A percentile compares a stretch with the other conserved stretches of the same genome.
Evolutionary conservation across 2,888 invertebrate species (phyloP).

Genomic region (Morpho deidamia): DNA sequence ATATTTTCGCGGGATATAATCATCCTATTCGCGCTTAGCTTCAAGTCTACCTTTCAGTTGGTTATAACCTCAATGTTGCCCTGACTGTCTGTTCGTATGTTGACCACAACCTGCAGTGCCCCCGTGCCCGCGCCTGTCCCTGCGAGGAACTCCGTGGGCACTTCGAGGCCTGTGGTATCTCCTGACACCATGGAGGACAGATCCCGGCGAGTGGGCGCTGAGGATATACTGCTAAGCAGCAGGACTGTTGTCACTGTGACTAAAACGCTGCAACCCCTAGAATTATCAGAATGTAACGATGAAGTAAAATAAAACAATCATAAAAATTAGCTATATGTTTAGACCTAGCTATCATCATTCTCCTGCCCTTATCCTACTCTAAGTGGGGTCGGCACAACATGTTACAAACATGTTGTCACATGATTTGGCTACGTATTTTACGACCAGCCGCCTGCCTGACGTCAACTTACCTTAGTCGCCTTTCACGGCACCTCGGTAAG

Average conservation of each 20-base stretch:
- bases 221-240: slow-evolving; percentile 34
- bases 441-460: too few species aligned
- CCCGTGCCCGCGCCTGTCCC: slow-evolving; percentile 51
- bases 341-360: too few species aligned
- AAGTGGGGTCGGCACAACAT: too few species aligned
- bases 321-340: too few species aligned
- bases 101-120: slow-evolving; percentile 60
- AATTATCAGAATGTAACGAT: slow-evolving; percentile 21
- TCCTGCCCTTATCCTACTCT: too few species aligned
- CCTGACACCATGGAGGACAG: slow-evolving; percentile 44
- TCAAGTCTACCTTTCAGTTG: slow-evolving; percentile 33
- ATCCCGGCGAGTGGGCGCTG: slow-evolving; percentile 44
- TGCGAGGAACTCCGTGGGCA: slow-evolving; percentile 53
- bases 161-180: slow-evolving; percentile 59
- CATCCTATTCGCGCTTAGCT: too few species aligned
- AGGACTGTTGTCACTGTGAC: slow-evolving; percentile 31
- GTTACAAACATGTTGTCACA: too few species aligned
- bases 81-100: slow-evolving; percentile 61
- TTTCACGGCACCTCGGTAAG: too few species aligned
- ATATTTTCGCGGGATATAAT: too few species aligned
- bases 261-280: slow-evolving; percentile 43
- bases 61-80: slow-evolving; percentile 66
- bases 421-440: too few species aligned
- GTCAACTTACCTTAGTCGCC: too few species aligned
- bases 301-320: too few species aligned